phyloP scores from a whole-genome alignment of 2,888 invertebrate species.

The Physocephala rufipes region DNA sequence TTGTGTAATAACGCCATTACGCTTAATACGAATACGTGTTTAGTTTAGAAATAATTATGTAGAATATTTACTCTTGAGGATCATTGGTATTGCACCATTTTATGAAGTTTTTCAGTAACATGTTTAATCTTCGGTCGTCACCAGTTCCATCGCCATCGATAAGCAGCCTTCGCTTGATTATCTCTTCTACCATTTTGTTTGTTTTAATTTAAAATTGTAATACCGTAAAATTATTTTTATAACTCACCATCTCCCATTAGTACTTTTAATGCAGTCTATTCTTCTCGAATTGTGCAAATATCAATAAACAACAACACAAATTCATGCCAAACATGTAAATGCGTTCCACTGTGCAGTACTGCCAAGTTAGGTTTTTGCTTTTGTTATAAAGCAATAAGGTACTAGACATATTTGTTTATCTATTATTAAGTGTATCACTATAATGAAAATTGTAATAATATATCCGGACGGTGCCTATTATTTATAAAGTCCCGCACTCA shows the following conservation, averaged over 20 bases:
- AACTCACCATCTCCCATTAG: slow-evolving; percentile 32
- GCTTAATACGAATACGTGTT: no score
- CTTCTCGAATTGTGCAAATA: neutral
- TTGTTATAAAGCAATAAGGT: no score
- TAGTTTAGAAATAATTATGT: neutral
- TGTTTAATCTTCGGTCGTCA: slow-evolving; percentile 88
- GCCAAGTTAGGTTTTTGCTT: no score
- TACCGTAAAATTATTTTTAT: neutral
- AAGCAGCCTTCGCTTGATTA: slow-evolving; percentile 86
- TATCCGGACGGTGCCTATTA: no score
- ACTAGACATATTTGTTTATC: no score
- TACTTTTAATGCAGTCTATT: neutral
- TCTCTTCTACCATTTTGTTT: slow-evolving; percentile 76
- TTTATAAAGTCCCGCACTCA: no score
- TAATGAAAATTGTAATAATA: no score
- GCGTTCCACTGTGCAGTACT: neutral
- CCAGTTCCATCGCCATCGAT: slow-evolving; percentile 98
- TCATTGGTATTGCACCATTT: slow-evolving; percentile 80
- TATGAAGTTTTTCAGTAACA: slow-evolving; percentile 81
- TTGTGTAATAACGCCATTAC: no score
- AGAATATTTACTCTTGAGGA: slow-evolving; percentile 69
- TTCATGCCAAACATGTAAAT: neutral
- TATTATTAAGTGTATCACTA: no score
- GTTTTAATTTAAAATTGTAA: neutral
- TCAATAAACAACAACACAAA: neutral